Base-by-base conservation (phyloP, 2,797 vertebrate genomes). In the Gephyroberyx darwinii region DNA sequence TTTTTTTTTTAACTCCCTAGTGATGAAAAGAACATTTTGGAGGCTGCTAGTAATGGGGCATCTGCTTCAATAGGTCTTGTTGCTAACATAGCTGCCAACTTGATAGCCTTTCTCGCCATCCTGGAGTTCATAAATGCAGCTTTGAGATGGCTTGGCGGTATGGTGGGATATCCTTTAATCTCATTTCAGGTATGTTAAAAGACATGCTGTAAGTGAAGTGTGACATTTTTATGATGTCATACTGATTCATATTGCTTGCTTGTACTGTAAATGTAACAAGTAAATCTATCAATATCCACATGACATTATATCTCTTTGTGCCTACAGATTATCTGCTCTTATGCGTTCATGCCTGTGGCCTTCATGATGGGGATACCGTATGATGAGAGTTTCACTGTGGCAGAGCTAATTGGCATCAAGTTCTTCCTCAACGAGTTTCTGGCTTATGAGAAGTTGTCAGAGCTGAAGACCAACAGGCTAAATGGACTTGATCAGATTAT, bases 401-500 rank as follows among this genome's bases (percentile, higher is more conserved):
- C 97, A 0, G 93, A 98, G 82, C 89, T 99, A 45, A 92, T 99
- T 69, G 98, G 98, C 10, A 95, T 89, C 20, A 99, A 99, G 88
- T 90, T 98, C 58, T 98, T 99, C 88, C 91, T 99, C 75, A 99
- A 98, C 0, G 97, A 99, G 86, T 99, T 99, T 81, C 94, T 99
- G 86, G 98, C 98, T 0, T 99, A 97, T 68, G 54, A 96, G 87
- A 91, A 92, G 54, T 90, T 99, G 45, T 92, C 98, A 0, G 10
- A 1, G 0, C 91, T 97, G 82, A 96, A 95, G 87, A 48, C 5
- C 4, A 95, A 94, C 52, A 95, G 96, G 48, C 41, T 96, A 16
- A 71, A n/a, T 0, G 96, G 96, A 31, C 47, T 87, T 1, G 92
- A 94, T 1, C 92, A 95, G 81, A 82, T 92, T 66, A 20, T 90